Conservation (phyloP, 2,797 vertebrate species). For the Gymnocypris eckloni region DNA sequence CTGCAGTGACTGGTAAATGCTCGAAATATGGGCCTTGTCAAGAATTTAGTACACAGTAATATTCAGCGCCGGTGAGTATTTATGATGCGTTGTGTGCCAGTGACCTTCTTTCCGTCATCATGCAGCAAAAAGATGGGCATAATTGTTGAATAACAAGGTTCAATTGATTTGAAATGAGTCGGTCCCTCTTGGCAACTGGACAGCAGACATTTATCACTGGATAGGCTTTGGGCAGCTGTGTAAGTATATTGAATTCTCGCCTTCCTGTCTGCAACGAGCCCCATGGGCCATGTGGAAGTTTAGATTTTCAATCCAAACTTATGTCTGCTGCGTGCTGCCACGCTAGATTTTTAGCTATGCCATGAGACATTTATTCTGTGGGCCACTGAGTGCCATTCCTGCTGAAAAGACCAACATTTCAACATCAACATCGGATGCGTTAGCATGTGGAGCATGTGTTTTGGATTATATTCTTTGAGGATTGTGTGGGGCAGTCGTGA, state of each 20-base stretch:
- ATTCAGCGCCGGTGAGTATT: slow-evolving; percentile 54
- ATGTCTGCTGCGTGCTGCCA: slow-evolving; percentile 12
- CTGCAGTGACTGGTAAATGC: slow-evolving; percentile 47
- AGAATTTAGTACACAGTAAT: slow-evolving; percentile 55
- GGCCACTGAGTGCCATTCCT: not conserved
- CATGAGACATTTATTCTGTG: not conserved
- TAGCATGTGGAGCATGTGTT: not conserved
- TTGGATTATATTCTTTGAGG: not conserved
- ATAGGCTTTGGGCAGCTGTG: slow-evolving; percentile 40
- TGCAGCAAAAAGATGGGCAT: slow-evolving; percentile 46
- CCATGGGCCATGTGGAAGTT: slow-evolving; percentile 45
- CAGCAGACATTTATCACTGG: slow-evolving; percentile 55
- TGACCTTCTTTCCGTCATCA: slow-evolving; percentile 55
- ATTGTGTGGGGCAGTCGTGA: not conserved
- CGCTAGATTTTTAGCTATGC: slow-evolving; percentile 8
- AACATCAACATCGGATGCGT: not conserved
- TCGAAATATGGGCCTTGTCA: slow-evolving; percentile 55
- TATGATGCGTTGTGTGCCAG: slow-evolving; percentile 40
- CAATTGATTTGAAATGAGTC: slow-evolving; percentile 62
- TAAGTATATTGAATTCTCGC: slow-evolving; percentile 17
- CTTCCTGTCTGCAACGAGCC: slow-evolving; percentile 41
- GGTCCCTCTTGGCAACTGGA: slow-evolving; percentile 58
- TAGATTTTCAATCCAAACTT: slow-evolving; percentile 50
- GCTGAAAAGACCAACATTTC: not conserved
- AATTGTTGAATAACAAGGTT: slow-evolving; percentile 65